Evolutionary conservation across 2,888 invertebrate species (phyloP), one percentile per base, ranked within the genome.

Genomic region (Noctuana brunneofusca): DNA sequence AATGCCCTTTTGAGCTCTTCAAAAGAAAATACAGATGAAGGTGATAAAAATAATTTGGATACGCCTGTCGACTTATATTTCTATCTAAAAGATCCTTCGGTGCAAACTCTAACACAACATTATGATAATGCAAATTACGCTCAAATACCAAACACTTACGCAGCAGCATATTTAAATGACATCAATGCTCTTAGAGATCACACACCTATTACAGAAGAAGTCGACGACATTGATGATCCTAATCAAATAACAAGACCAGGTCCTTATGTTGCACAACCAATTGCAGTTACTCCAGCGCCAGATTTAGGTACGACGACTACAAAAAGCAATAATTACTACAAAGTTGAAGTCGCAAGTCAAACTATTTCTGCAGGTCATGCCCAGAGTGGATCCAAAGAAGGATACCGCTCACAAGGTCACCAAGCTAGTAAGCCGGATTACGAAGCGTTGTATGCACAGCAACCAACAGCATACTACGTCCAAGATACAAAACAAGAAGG

Each of bases 131-230:
- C 73, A 14, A 67, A 70, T 38, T 83, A 79, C 30, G 75, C 72
- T 12, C 75, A 79, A 63, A 67, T 74, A 58, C 75, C 79, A 8
- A 73, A 71, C 30, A 75, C 73, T n/a, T 84, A 84, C 56, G 75
- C 76, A 1, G 81, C 74, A 63, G 72, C 74, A 22, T 84, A 81
- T 43, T 71, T 73, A 50, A 68, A 72, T 24, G 71, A 68, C 62
- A 64, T 58, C 9, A 56, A 30, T 56, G 68, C 70, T 55, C 55
- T 71, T 3, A 83, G 82, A 74, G 89, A 89, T 64, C 78, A 87
- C 63, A 92, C 78, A 43, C 92, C 92, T 1, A 90, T 92, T 30
- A 84, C 81, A 20, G 92, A 92, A 80, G 81, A 88, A 43, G 71
- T 87, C 2, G 79, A 86, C 43, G 92, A 92, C 62, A 74, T 90